Evolutionary conservation across 2,113 vertebrate genomes (phyloP).

Genomic region (Bucco capensis): DNA sequence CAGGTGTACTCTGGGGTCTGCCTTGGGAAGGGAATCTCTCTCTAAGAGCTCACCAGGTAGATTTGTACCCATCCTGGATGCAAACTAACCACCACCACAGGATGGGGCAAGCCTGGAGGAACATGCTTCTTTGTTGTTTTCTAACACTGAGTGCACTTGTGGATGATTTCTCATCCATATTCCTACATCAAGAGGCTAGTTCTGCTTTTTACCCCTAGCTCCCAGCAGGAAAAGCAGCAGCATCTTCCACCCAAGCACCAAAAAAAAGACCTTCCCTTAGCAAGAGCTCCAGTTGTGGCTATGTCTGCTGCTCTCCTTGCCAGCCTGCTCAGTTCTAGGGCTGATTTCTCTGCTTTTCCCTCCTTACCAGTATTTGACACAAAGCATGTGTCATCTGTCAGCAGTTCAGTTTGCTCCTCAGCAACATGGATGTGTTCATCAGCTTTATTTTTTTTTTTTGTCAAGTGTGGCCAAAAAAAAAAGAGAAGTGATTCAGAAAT

Average conservation of each 20-base stretch:
- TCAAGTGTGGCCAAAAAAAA: neutral
- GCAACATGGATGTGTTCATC: neutral
- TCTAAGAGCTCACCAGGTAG: neutral
- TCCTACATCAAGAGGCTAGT: rapidly evolving
- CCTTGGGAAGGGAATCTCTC: neutral
- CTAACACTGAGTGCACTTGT: neutral
- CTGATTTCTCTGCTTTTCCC: neutral
- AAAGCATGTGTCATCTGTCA: neutral
- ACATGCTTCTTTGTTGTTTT: neutral
- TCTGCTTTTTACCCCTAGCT: neutral
- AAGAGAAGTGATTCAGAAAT: neutral
- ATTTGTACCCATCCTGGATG: neutral
- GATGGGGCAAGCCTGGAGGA: neutral
- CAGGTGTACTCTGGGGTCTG: too few species aligned
- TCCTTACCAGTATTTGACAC: neutral
- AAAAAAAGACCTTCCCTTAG: neutral
- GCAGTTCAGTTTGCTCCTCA: neutral
- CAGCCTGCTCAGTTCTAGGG: neutral
- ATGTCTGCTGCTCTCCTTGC: neutral
- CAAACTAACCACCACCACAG: neutral
- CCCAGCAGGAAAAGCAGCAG: too few species aligned
- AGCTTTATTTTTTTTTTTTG: too few species aligned
- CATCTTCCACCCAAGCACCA: neutral
- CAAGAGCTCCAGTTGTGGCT: neutral
- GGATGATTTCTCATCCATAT: neutral